Base-by-base conservation (phyloP, 2,797 vertebrate genomes). In the Nasua narica region DNA sequence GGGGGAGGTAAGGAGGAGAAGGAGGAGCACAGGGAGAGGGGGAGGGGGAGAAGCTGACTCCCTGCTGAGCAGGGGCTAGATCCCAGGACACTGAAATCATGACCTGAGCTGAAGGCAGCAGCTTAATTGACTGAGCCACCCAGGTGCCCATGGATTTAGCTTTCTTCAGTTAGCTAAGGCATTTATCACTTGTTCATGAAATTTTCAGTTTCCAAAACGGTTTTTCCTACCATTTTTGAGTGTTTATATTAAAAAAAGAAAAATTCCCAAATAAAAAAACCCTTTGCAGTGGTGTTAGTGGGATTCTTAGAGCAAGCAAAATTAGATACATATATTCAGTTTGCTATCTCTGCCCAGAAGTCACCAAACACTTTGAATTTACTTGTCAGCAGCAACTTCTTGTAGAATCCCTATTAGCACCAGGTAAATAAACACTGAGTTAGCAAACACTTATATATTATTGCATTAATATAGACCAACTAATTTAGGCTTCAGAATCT, bases 281-380 rank as follows among this genome's bases (percentile, higher is more conserved):
- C 3, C 8, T 91, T 43, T 87, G 27, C 23, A 43, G 58, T 65
- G 89, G 37, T 84, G 21, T 85, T 92, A 72, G 43, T 77, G 25
- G 56, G 25, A 13, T 91, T 95, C 96, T 85, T 69, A 37, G 8
- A 89, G 46, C 32, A 43, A 94, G 48, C 29, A 87, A 87, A 97
- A 77, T 91, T 56, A 94, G 23, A 84, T 72, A 54, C n/a, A 13
- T 81, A 0, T 94, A 35, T 65, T 92, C 40, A 87, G 40, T 94
- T 92, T n/a, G 1, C 21, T 88, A 4, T 94, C 16, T 79, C 82
- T 81, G 91, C 10, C 56, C 32, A 79, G 69, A 87, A 87, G 72
- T 78, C 40, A 21, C 43, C 25, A 7, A 65, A 27, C 23, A 70
- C 7, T 84, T 8, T 82, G 23, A 81, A 50, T 65, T 65, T 60